A percentile compares a stretch with the other conserved stretches of the same genome.
phyloP scores from a whole-genome alignment of 2,888 invertebrate species.

The Pherbina coryleti region DNA sequence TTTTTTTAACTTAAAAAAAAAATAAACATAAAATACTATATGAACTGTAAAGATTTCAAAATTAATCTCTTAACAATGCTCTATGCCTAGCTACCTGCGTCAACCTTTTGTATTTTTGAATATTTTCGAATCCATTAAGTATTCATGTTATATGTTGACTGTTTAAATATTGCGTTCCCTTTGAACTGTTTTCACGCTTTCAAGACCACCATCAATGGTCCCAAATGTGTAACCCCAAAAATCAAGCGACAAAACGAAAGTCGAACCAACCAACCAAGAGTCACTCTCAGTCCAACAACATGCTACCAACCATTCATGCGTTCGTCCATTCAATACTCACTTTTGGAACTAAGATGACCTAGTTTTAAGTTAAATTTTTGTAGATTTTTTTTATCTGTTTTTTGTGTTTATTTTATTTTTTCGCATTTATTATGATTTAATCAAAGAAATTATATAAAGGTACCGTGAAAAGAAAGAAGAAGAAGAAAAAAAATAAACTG shows the following conservation, averaged over 20 bases:
- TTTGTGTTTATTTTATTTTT: constrained; percentile 20
- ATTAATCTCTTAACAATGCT: too few species aligned
- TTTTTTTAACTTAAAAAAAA: too few species aligned
- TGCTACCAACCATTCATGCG: not conserved
- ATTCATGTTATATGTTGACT: not conserved
- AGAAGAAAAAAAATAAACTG: not conserved
- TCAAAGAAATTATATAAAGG: constrained; percentile 39
- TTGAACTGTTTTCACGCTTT: constrained; percentile 28
- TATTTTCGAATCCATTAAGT: not conserved
- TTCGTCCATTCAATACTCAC: constrained; percentile 5
- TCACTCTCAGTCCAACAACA: not conserved
- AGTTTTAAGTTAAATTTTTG: constrained; percentile 19
- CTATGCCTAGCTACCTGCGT: not conserved
- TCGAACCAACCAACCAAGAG: not conserved
- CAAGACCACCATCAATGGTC: constrained; percentile 11
- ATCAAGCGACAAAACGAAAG: constrained; percentile 4
- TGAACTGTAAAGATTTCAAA: too few species aligned
- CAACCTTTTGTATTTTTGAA: not conserved
- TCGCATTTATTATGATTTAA: constrained; percentile 34
- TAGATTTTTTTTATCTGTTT: constrained; percentile 25
- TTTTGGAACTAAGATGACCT: constrained; percentile 21
- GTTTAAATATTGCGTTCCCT: constrained; percentile 1
- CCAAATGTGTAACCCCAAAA: constrained; percentile 4
- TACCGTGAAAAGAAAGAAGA: not conserved
- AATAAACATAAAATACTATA: too few species aligned